Evolutionary conservation across 2,797 vertebrate species (phyloP).

Genomic region (Semaprochilodus insignis): DNA sequence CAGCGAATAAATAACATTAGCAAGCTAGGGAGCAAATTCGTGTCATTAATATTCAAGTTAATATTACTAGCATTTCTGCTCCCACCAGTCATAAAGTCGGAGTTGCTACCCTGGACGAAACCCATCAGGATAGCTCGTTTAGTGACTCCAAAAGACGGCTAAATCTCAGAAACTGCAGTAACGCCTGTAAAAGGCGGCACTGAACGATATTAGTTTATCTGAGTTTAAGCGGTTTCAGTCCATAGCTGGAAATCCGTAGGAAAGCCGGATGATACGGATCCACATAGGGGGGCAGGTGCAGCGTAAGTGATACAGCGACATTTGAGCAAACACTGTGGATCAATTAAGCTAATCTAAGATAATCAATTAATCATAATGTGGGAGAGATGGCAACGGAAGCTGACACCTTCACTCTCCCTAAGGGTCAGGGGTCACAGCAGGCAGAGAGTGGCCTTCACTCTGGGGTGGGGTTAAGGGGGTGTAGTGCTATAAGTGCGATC

Average conservation of each 20-base stretch:
- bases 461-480: not conserved
- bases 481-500: not conserved
- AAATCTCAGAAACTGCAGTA: too few species aligned
- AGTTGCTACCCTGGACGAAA: not conserved
- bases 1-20: too few species aligned
- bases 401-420: conserved; percentile 1
- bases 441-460: not conserved
- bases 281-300: not conserved
- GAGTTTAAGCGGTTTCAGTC: too few species aligned
- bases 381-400: not conserved
- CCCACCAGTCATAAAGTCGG: not conserved
- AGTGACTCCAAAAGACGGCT: not conserved
- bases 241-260: too few species aligned
- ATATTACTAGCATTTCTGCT: not conserved
- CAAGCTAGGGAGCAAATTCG: too few species aligned
- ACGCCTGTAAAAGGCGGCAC: too few species aligned
- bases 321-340: not conserved
- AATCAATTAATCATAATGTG: conserved; percentile 13
- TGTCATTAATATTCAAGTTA: too few species aligned
- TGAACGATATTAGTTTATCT: too few species aligned
- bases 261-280: not conserved
- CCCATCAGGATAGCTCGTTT: not conserved
- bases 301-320: not conserved
- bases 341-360: conserved; percentile 2
- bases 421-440: conserved; percentile 8